Percentiles rank a stretch among this genome's conserved stretches.
These are phyloP conservation scores for Scylla paramamosain DNA, from an alignment of 1,140 invertebrate genomes.

Conservation along the genomic window DNA sequence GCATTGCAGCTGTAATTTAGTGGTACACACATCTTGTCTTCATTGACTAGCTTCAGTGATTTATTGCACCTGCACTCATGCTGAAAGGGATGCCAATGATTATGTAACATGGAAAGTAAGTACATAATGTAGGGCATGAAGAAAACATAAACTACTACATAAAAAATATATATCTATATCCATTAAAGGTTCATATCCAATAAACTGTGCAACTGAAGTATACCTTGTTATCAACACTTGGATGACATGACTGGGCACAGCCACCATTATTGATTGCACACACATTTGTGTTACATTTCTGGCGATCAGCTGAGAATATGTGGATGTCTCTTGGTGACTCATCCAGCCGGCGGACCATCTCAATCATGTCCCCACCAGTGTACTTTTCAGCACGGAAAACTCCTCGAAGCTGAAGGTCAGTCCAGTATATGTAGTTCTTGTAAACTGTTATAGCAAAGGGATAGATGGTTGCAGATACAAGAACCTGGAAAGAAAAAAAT, in stretches of 20 bases:
- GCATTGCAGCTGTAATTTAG: constrained; percentile 93
- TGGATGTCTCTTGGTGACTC: constrained; percentile 95
- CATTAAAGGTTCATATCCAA: no score
- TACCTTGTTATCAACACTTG: constrained; percentile 88
- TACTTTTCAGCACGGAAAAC: constrained; percentile 98
- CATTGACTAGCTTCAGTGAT: constrained; percentile 93
- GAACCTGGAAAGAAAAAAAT: constrained; percentile 83
- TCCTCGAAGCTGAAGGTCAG: constrained; percentile 95
- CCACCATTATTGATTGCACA: constrained; percentile 97
- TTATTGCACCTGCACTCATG: constrained; percentile 94
- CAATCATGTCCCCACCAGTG: constrained; percentile 96
- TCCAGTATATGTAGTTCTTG: constrained; percentile 97
- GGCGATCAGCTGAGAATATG: constrained; percentile 89
- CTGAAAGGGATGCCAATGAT: constrained; percentile 73
- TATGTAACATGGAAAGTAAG: neutral
- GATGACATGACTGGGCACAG: constrained; percentile 96
- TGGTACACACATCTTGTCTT: constrained; percentile 93
- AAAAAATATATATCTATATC: neutral
- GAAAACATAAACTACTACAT: neutral
- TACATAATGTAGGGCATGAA: neutral
- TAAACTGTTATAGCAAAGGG: constrained; percentile 97
- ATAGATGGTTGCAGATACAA: constrained; percentile 95
- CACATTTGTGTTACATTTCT: constrained; percentile 90
- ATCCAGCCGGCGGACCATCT: constrained; percentile 94
- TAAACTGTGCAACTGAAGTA: no score